Conservation (phyloP, 2,113 vertebrate species). For the Stictonetta naevosa region DNA sequence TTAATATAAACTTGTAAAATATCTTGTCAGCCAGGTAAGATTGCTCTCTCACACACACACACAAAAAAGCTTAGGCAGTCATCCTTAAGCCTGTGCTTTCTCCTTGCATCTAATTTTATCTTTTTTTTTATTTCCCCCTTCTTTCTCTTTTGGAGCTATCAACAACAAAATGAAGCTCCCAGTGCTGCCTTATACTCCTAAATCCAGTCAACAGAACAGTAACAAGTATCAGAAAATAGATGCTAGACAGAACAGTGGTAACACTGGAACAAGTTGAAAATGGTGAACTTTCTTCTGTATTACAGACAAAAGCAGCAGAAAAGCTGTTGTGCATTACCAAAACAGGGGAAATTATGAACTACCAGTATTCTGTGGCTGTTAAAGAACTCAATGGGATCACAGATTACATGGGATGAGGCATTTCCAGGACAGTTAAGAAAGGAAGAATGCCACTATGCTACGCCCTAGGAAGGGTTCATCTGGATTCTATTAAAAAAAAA, state of each 20-base stretch:
- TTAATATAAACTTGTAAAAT: not conserved
- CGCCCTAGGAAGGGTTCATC: not conserved
- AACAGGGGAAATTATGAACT: not conserved
- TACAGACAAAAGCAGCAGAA: not conserved
- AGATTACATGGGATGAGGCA: not conserved
- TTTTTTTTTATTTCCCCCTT: not conserved
- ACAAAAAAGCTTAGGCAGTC: not conserved
- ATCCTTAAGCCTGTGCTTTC: not conserved
- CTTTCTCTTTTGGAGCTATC: not conserved
- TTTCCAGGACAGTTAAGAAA: not conserved
- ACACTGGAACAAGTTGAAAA: not conserved
- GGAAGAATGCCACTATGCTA: not conserved
- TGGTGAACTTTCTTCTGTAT: not conserved
- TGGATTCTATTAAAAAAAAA: not conserved
- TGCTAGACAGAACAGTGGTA: not conserved
- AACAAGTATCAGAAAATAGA: not conserved
- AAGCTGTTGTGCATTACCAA: rapidly evolving
- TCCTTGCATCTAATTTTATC: not conserved
- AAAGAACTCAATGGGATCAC: not conserved
- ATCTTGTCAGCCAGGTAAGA: not conserved
- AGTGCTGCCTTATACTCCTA: too few relatives aligned
- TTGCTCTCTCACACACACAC: rapidly evolving
- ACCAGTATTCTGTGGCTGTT: not conserved
- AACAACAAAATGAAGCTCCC: too few relatives aligned
- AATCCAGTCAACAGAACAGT: not conserved